These are phyloP conservation scores for Oegoconia quadripuncta DNA, from an alignment of 2,888 invertebrate species.

Conservation along the genomic window DNA sequence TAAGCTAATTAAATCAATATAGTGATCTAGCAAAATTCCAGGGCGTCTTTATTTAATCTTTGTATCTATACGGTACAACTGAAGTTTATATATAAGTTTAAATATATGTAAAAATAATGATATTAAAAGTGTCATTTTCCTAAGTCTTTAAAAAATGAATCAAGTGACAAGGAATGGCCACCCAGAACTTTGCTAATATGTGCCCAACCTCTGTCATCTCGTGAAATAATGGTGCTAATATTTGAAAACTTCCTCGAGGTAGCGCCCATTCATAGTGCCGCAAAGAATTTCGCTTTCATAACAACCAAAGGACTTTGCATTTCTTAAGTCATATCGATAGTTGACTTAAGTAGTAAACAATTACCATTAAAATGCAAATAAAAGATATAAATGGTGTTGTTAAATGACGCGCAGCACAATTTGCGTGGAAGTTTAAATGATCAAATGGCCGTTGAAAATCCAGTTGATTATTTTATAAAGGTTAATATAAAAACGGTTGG, in stretches of 20 bases:
- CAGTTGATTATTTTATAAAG: constrained; percentile 18
- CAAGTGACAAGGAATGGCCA: constrained; percentile 54
- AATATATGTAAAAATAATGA: neutral
- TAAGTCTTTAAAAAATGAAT: constrained; percentile 52
- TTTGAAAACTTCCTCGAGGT: constrained; percentile 72
- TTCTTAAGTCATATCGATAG: constrained; percentile 29
- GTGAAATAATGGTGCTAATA: constrained; percentile 77
- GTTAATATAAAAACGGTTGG: constrained; percentile 35
- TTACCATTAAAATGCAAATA: too few species aligned
- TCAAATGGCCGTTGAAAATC: too few species aligned
- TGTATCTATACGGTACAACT: too few species aligned
- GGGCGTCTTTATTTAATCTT: too few species aligned
- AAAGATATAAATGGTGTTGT: too few species aligned
- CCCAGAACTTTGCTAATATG: constrained; percentile 75
- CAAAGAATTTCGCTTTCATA: constrained; percentile 66
- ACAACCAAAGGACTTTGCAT: constrained; percentile 50
- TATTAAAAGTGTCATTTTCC: constrained; percentile 4
- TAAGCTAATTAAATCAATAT: too few species aligned
- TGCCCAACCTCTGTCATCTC: constrained; percentile 76
- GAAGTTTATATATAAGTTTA: too few species aligned
- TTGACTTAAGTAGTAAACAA: too few species aligned
- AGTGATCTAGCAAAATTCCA: too few species aligned
- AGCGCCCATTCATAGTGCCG: constrained; percentile 53
- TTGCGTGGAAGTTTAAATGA: too few species aligned
- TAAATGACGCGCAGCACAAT: too few species aligned